Evolutionary conservation across 2,888 invertebrate genomes (phyloP), one percentile per base, ranked within the genome.

Genomic region (Lithophane socia): DNA sequence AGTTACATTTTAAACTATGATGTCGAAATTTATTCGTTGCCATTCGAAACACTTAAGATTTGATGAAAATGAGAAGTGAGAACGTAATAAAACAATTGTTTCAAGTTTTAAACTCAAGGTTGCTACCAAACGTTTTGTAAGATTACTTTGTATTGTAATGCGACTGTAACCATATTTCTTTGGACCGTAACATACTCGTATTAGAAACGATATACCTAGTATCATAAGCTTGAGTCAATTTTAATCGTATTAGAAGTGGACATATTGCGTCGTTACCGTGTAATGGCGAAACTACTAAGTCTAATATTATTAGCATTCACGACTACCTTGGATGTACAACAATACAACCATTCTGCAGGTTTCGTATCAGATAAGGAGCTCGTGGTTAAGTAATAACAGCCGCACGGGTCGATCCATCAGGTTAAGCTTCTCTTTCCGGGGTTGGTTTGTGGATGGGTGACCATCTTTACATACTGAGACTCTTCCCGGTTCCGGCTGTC

Each of bases 41-140:
- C 24, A 42, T 58, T 60, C 8, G 13, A 29, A 70, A 66, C 65
- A 47, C 21, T 71, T 21, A 42, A 61, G 44, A 71, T 71, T 79
- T 49, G 47, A 42, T 63, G 37, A 65, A 69, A 71, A 81, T 73
- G 37, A 54, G 44, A 37, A 65, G 44, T 85, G 61, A 76, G 52
- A 58, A 66, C 44, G 44, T 58, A 78, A 58, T 64, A 21, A 61
- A 64, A 76, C 72, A 76, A 63, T 82, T 76, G 65, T 75, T 65
- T 47, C 7, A 66, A 56, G 29, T 73, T 82, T 65, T 47, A 18
- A 63, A 56, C 44, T 66, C 86, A 82, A 85, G 82, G 69, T 66
- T 66, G 13, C 13, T 42, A n/a, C 0, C 12, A 68, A 79, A 21
- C 13, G 56, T 85, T 75, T 75, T 54, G 72, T 54, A 82, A 75